Evolutionary conservation across 2,113 vertebrate species (phyloP).

Genomic region (Microtus montanus): DNA sequence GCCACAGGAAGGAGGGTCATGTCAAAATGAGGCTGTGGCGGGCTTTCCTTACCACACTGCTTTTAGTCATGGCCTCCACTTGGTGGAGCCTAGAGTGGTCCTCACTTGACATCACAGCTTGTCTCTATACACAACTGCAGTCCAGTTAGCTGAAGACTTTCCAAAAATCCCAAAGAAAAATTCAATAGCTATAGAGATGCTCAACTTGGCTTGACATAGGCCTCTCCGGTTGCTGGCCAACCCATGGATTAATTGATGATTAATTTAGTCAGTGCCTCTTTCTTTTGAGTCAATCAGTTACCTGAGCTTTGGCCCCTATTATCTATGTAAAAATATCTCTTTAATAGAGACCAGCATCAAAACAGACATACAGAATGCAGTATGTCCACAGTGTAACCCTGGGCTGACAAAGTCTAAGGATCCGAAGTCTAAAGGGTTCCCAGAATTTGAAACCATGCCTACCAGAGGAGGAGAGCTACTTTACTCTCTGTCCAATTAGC

Average conservation of each 20-base stretch:
- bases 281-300: not conserved
- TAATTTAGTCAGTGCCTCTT: not conserved
- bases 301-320: no score
- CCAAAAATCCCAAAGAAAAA: not conserved
- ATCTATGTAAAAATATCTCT: not conserved
- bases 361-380: not conserved
- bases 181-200: not conserved
- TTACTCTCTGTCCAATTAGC: slow-evolving; percentile 5
- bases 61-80: not conserved
- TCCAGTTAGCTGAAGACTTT: not conserved
- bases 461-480: not conserved
- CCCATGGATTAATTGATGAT: not conserved
- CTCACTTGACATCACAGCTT: not conserved
- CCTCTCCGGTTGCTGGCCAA: not conserved
- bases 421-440: slow-evolving; percentile 4
- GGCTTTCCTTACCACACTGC: not conserved
- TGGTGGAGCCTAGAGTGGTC: not conserved
- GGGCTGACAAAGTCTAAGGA: slow-evolving; percentile 9
- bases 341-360: not conserved
- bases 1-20: not conserved
- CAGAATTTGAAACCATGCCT: slow-evolving; percentile 38
- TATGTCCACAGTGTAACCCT: not conserved
- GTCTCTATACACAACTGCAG: not conserved
- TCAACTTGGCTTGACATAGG: not conserved
- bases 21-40: not conserved